Conservation (phyloP, 2,888 invertebrate species). For the Netelia inedita region DNA sequence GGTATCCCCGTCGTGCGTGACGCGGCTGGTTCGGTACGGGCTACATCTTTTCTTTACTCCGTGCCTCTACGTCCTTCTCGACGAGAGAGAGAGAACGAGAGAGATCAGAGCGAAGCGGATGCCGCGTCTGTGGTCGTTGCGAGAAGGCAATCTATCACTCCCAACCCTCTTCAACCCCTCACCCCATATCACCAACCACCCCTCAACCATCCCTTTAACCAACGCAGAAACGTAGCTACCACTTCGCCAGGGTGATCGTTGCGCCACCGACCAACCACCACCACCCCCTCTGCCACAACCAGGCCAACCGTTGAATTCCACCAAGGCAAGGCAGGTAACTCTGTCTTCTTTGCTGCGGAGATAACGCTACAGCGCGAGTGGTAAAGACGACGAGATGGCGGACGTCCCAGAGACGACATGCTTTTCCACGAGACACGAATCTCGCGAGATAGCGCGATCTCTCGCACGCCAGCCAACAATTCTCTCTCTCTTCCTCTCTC, state of each 20-base stretch:
- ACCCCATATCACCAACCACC: too few species aligned
- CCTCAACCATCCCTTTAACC: background rate
- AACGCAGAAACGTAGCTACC: constrained; percentile 63
- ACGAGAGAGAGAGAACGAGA: background rate
- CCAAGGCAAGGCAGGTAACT: constrained; percentile 55
- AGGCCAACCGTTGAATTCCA: constrained; percentile 40
- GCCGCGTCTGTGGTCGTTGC: constrained; percentile 70
- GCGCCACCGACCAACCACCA: constrained; percentile 29
- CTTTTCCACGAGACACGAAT: constrained; percentile 61
- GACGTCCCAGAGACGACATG: constrained; percentile 19
- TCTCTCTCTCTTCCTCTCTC: background rate
- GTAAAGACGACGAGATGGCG: constrained; percentile 53
- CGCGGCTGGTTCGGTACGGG: constrained; percentile 27
- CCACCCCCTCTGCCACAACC: constrained; percentile 11
- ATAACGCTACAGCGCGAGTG: constrained; percentile 65
- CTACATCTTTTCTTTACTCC: constrained; percentile 36
- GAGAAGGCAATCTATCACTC: constrained; percentile 82
- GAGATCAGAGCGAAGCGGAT: constrained; percentile 46
- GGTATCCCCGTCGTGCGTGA: constrained; percentile 25
- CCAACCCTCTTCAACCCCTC: constrained; percentile 64
- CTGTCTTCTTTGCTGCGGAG: constrained; percentile 56
- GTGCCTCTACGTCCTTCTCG: constrained; percentile 3
- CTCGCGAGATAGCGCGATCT: constrained; percentile 71
- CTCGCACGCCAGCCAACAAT: constrained; percentile 51
- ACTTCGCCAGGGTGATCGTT: constrained; percentile 55